Percentiles rank a stretch among this genome's conserved stretches.
These are phyloP conservation scores for Siderastrea siderea DNA, from an alignment of 92 coral and sea anemone species.

Conservation along the genomic window DNA sequence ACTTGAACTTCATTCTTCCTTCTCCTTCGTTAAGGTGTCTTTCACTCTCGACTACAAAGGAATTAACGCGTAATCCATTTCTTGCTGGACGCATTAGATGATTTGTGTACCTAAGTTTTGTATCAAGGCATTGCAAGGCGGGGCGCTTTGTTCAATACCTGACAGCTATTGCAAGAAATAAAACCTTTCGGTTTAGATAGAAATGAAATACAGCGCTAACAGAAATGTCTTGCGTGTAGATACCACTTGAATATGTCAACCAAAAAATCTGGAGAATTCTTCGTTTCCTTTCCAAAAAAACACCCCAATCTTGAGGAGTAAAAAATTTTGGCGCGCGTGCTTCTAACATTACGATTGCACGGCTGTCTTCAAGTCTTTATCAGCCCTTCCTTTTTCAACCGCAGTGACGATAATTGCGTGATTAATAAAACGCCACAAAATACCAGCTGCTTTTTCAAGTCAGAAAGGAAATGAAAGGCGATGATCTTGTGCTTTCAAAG, in stretches of 20 bases:
- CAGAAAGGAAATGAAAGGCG: slow-evolving; percentile 16
- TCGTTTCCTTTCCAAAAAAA: slow-evolving; percentile 5
- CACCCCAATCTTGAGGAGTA: neutral
- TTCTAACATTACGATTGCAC: neutral
- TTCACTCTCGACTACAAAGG: slow-evolving; percentile 43
- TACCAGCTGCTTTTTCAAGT: slow-evolving; percentile 29
- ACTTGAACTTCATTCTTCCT: slow-evolving; percentile 33
- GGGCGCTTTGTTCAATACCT: slow-evolving; percentile 16
- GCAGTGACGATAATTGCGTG: slow-evolving; percentile 15
- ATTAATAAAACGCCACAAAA: slow-evolving; percentile 17
- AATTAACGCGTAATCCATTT: slow-evolving; percentile 18
- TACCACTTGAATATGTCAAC: slow-evolving; percentile 86
- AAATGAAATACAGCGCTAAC: slow-evolving; percentile 36
- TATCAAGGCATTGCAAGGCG: slow-evolving; percentile 34
- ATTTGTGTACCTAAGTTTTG: slow-evolving; percentile 36
- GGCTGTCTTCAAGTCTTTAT: slow-evolving; percentile 32
- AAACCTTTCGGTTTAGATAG: slow-evolving; percentile 45
- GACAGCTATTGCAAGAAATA: slow-evolving; percentile 39
- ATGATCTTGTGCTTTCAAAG: slow-evolving; percentile 21
- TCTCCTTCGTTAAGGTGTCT: slow-evolving; percentile 7
- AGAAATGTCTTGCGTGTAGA: slow-evolving; percentile 34
- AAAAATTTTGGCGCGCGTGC: neutral
- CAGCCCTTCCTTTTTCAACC: neutral
- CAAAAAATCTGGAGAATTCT: slow-evolving; percentile 79
- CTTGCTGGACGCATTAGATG: slow-evolving; percentile 27